phyloP scores from a whole-genome alignment of 37 sponge, comb jelly and placozoan species.

The Amphimedon queenslandica region DNA sequence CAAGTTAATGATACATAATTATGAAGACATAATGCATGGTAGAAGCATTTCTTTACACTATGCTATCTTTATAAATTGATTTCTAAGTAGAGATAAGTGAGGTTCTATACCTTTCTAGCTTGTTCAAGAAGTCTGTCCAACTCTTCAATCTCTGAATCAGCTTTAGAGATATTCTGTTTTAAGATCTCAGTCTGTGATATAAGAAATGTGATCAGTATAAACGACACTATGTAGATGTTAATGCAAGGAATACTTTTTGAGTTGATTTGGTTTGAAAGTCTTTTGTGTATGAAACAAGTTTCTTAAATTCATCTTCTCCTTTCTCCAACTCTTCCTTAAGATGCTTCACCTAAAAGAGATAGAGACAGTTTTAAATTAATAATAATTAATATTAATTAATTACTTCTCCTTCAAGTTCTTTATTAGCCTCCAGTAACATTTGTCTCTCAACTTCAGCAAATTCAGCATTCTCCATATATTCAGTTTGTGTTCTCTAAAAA shows the following conservation, averaged over 20 bases:
- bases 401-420: constrained; percentile 34
- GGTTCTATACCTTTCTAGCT: constrained; percentile 20
- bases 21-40: not conserved
- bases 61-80: not conserved
- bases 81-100: no score
- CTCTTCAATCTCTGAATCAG: constrained; percentile 48
- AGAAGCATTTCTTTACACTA: no score
- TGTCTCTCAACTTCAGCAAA: constrained; percentile 41
- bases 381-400: not conserved
- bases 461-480: constrained; percentile 28
- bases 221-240: no score
- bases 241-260: constrained; percentile 16
- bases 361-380: not conserved
- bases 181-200: constrained; percentile 28
- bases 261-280: constrained; percentile 29
- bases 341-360: not conserved
- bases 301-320: constrained; percentile 14
- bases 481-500: constrained; percentile 1
- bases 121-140: constrained; percentile 53
- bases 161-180: constrained; percentile 49
- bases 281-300: constrained; percentile 14
- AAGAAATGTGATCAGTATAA: not conserved
- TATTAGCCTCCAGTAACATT: constrained; percentile 18
- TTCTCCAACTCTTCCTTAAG: constrained; percentile 7
- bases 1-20: not conserved